These are phyloP conservation scores for Tigriopus californicus DNA, from an alignment of 2,888 invertebrate genomes.

Conservation along the genomic window DNA sequence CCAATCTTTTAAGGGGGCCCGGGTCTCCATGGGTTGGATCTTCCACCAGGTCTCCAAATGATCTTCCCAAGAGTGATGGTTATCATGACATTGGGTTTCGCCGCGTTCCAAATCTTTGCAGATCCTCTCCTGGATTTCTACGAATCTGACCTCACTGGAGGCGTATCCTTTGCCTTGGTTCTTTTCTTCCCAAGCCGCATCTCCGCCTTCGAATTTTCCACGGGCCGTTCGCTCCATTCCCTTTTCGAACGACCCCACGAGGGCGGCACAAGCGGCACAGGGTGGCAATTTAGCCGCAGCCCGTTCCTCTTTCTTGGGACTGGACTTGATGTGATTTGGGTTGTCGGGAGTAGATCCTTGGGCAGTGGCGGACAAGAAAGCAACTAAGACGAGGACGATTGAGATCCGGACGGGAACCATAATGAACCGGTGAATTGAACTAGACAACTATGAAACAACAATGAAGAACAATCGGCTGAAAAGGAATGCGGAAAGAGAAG, in stretches of 20 bases:
- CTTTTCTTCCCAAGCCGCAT: slow-evolving; percentile 81
- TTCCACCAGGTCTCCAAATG: slow-evolving; percentile 13
- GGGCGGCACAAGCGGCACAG: slow-evolving; percentile 53
- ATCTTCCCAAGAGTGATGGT: slow-evolving; percentile 13
- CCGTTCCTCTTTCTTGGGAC: slow-evolving; percentile 17
- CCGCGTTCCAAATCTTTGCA: slow-evolving; percentile 55
- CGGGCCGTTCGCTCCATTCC: slow-evolving; percentile 62
- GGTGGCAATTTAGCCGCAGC: slow-evolving; percentile 36
- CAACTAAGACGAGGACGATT: too few relatives aligned
- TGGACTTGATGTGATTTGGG: neutral
- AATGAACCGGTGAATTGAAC: too few relatives aligned
- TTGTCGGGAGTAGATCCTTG: too few relatives aligned
- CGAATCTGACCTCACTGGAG: slow-evolving; percentile 66
- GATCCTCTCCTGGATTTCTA: slow-evolving; percentile 72
- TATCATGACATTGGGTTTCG: slow-evolving; percentile 31
- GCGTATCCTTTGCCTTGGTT: slow-evolving; percentile 56
- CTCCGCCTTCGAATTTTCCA: slow-evolving; percentile 78
- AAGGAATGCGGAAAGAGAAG: too few relatives aligned
- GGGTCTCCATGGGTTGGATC: too few relatives aligned
- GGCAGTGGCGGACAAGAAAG: too few relatives aligned
- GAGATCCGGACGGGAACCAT: too few relatives aligned
- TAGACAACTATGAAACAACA: too few relatives aligned
- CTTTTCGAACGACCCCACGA: slow-evolving; percentile 55
- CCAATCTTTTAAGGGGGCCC: slow-evolving; percentile 37
- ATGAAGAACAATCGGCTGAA: too few relatives aligned